Percentiles rank a stretch among this genome's conserved stretches.
Evolutionary conservation across 2,797 vertebrate species (phyloP).

Genomic region (Pipistrellus pygmaeus): DNA sequence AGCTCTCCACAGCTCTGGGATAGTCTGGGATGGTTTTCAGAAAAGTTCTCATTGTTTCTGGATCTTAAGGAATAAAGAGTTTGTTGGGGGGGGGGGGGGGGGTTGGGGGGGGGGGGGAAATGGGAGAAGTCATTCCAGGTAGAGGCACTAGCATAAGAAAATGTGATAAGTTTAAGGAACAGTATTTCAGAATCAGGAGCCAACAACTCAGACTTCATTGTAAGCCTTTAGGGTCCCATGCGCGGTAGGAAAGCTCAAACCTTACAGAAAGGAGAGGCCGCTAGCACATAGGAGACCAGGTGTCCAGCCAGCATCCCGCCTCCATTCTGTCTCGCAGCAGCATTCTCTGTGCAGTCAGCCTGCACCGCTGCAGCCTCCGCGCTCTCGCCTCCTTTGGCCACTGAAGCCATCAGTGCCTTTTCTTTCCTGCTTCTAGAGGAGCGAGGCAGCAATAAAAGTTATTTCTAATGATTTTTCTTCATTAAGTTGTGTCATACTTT

Average conservation of each 20-base stretch:
- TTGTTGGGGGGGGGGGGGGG: too few species aligned
- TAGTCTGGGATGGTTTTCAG: slow-evolving; percentile 1
- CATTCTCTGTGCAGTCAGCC: neutral
- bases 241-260: neutral
- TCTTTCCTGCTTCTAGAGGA: slow-evolving; percentile 25
- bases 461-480: slow-evolving; percentile 54
- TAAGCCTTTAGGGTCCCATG: neutral
- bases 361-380: neutral
- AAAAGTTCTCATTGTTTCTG: slow-evolving; percentile 23
- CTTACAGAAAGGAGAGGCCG: neutral
- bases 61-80: neutral
- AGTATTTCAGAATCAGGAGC: slow-evolving; percentile 8
- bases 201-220: neutral
- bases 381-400: neutral
- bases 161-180: neutral
- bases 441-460: slow-evolving; percentile 23
- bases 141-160: neutral
- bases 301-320: neutral
- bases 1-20: neutral
- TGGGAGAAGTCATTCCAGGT: neutral
- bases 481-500: slow-evolving; percentile 14
- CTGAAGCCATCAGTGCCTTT: neutral
- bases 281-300: neutral
- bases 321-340: neutral
- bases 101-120: too few species aligned